A percentile compares a stretch with the other conserved stretches of the same genome.
These are phyloP conservation scores for Pseudochirops corinnae DNA, from an alignment of 2,797 vertebrate species.

Conservation along the genomic window DNA sequence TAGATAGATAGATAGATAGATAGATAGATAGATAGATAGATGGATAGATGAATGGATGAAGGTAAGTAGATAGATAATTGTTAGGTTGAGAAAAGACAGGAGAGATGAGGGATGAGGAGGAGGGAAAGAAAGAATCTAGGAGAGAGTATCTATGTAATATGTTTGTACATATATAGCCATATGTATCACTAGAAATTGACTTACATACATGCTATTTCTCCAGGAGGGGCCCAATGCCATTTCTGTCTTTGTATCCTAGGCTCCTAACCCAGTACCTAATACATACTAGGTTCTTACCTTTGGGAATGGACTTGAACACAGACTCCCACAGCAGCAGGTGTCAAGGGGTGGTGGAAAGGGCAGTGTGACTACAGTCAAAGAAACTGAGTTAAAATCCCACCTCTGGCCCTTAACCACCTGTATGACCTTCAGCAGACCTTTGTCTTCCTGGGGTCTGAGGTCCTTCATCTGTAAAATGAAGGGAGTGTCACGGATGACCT, in stretches of 20 bases:
- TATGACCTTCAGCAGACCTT: background rate
- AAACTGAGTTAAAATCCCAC: background rate
- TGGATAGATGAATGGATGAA: too few relatives aligned
- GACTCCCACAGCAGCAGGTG: too few relatives aligned
- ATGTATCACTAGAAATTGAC: background rate
- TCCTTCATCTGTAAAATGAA: background rate
- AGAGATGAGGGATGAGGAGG: background rate
- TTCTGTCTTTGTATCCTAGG: too few relatives aligned
- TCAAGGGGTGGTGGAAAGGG: background rate
- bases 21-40: too few relatives aligned
- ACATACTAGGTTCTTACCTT: background rate
- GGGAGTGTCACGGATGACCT: background rate
- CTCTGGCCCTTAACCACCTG: background rate
- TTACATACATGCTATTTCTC: background rate
- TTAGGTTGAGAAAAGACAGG: background rate
- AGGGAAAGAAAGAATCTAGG: too few relatives aligned
- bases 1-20: background rate
- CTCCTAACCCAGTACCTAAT: background rate
- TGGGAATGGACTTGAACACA: background rate
- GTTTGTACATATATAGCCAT: too few relatives aligned
- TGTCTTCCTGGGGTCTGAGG: background rate
- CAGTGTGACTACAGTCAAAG: background rate
- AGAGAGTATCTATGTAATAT: too few relatives aligned
- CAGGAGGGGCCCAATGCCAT: fast-evolving
- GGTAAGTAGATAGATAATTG: background rate